Evolutionary conservation across 2,797 vertebrate genomes (phyloP).

Genomic region (Poliocrania exsul): DNA sequence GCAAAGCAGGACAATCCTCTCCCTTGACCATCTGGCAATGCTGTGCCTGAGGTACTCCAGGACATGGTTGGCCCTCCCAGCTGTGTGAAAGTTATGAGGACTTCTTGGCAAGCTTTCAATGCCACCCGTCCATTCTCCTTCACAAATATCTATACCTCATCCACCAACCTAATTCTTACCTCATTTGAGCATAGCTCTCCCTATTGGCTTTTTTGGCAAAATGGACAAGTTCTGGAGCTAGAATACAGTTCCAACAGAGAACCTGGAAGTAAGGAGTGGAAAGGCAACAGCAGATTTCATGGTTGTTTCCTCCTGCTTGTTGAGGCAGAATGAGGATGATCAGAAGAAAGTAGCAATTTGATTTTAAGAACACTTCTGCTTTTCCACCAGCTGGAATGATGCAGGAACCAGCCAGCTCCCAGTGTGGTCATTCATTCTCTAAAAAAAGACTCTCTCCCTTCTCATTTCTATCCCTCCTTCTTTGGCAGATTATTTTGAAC

Average conservation of each 20-base stretch:
- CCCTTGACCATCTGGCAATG: fast-evolving
- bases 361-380: not conserved
- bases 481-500: constrained; percentile 2
- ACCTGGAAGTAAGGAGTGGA: not conserved
- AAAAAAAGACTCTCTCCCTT: not conserved
- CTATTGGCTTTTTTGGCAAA: not conserved
- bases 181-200: not conserved
- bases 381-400: not conserved
- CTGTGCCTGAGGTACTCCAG: not conserved
- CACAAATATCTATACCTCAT: not conserved
- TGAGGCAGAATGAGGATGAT: not conserved
- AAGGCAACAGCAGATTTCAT: not conserved
- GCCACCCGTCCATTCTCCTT: not conserved
- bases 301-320: not conserved
- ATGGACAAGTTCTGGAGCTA: not conserved
- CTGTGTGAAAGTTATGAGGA: not conserved
- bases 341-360: not conserved
- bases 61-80: fast-evolving
- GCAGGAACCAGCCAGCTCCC: not conserved
- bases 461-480: not conserved
- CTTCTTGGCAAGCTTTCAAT: not conserved
- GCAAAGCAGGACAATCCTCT: not conserved
- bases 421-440: not conserved
- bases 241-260: not conserved
- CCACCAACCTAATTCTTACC: not conserved